Evolutionary conservation across 2,113 vertebrate species (phyloP), one percentile per base, ranked within the genome.

Genomic region (Manacus vitellinus): DNA sequence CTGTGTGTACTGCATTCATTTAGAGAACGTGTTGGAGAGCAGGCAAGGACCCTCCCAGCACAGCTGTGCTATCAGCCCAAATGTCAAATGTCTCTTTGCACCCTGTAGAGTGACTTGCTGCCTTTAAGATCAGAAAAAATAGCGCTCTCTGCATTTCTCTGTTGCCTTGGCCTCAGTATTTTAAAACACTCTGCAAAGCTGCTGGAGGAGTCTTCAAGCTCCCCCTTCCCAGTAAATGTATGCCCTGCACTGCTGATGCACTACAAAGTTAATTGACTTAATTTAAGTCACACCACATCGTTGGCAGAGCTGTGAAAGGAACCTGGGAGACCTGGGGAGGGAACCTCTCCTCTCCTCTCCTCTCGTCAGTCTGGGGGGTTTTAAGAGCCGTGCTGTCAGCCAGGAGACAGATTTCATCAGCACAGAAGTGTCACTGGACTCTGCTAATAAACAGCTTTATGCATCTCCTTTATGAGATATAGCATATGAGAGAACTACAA

Each of bases 251-350:
- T 92, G 76, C 94, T 59, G 84, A 93, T 22, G 1, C 73, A 61
- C 62, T 25, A 15, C 71, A 74, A 61, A 88, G 67, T 83, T 35
- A 88, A 90, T 73, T 66, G 65, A 43, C 27, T 91, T 54, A 54
- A 68, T 52, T 92, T 61, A 66, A 94, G 73, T 76, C 83, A 78
- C 75, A 16, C 35, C 91, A 83, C 88, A 93, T 96, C 88, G 51
- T 95, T 95, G 94, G 92, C 95, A 92, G 75, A 76, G 81, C 74
- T 94, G 82, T 77, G 89, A 46, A 62, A 90, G 79, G 78, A 97
- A 85, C 89, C 94, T 82, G 93, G 95, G 96, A 95, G 81, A 97
- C 49, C 62, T 76, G 74, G 49, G 58, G 52, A 88, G 22, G 31
- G 77, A 94, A 41, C 14, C 15, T 88, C 43, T 89, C 41, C 33